Evolutionary conservation across 2,888 invertebrate species (phyloP), one percentile per base, ranked within the genome.

Genomic region (Ichneumon xanthorius): DNA sequence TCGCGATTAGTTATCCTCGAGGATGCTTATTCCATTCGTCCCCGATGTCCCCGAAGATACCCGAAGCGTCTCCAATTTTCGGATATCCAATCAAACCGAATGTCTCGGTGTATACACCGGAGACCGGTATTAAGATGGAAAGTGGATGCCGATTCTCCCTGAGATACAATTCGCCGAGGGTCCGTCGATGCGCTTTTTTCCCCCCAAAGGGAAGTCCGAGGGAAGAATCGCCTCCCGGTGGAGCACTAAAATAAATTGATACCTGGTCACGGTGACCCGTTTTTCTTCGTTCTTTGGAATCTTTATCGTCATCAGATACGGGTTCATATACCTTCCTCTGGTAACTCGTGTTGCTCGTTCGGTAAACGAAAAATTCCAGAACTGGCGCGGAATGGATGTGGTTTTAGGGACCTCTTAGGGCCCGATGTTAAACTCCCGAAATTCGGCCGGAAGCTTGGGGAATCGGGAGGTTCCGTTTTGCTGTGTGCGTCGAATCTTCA

Each of bases 231-330:
- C 33, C 30, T 63, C 61, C 30, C 61, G n/a, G 30, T 6, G 61
- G 61, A 63, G 33, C 61, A 16, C 30, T 63, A 63, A 63, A 63
- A 30, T 63, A 63, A 63, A 63, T 63, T 30, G 61, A 63, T 63
- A 63, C 61, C 61, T 33, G 61, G 61, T 30, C 61, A 63, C 61
- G 61, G 33, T 30, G 61, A 33, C 14, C 61, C 30, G 58, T 22
- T 58, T 58, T n/a, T 63, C 30, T 63, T 30, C 61, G 16, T 33
- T 63, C 30, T 33, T 61, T 63, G 30, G 61, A 63, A 63, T 63
- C 33, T 63, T 63, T 30, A 26, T 30, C 30, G 33, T 30, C 30
- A 63, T 33, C 61, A 33, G 30, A 63, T 63, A 4, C n/a, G 33
- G 30, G 33, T 2, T 63, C 16, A n/a, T 33, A 30, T 61, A 63